These are phyloP conservation scores for Hipposideros larvatus DNA, from an alignment of 2,797 vertebrate species.

Conservation along the genomic window DNA sequence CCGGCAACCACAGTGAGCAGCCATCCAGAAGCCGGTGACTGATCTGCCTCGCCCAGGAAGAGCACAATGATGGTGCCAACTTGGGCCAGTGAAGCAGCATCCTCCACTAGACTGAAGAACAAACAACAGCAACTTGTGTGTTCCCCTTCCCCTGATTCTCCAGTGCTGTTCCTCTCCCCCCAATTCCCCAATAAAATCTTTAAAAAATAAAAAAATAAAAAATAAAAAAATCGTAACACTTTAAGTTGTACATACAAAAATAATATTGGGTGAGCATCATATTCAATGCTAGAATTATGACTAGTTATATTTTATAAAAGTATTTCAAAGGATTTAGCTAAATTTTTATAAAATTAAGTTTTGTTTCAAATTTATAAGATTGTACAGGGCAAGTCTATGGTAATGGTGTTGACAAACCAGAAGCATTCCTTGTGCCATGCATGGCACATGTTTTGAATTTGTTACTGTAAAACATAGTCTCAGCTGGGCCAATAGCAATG, in stretches of 20 bases:
- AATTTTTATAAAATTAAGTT: slow-evolving; percentile 66
- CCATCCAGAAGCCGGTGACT: too few species aligned
- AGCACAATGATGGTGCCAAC: too few species aligned
- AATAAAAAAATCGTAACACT: not conserved
- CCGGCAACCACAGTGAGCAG: too few species aligned
- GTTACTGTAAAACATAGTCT: slow-evolving; percentile 68
- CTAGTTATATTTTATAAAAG: slow-evolving; percentile 57
- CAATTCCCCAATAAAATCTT: too few species aligned
- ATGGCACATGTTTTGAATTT: slow-evolving; percentile 79
- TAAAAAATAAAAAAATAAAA: too few species aligned
- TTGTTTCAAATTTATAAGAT: slow-evolving; percentile 64
- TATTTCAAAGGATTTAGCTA: slow-evolving; percentile 28
- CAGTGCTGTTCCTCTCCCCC: too few species aligned
- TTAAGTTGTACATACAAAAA: not conserved
- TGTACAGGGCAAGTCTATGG: slow-evolving; percentile 57
- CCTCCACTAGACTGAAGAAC: too few species aligned
- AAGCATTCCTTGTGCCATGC: slow-evolving; percentile 65
- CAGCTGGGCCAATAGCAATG: slow-evolving; percentile 66
- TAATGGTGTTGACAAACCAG: slow-evolving; percentile 77
- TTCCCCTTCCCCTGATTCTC: too few species aligned
- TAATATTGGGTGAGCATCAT: not conserved
- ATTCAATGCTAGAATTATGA: not conserved
- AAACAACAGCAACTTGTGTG: too few species aligned
- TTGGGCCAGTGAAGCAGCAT: too few species aligned
- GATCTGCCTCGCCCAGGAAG: too few species aligned